Evolutionary conservation across 2,113 vertebrate genomes (phyloP), one percentile per base, ranked within the genome.

Genomic region (Chloebia gouldiae): DNA sequence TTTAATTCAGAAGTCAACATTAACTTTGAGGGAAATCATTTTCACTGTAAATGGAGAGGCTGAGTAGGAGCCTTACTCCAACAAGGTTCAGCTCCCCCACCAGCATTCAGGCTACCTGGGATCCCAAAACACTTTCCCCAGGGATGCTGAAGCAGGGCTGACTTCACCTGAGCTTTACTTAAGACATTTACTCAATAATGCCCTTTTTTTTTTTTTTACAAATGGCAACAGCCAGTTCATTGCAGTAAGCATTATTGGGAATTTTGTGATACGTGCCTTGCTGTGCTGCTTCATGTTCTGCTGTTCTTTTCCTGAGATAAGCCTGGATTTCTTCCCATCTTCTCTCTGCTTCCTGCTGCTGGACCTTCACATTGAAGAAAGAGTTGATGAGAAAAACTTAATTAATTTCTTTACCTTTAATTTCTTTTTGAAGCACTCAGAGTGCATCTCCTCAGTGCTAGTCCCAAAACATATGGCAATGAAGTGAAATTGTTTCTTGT

Each of bases 251-350:
- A 1, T 57, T 40, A 63, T 2, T 65, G 50, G 65, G 53, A 63
- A 60, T 54, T 73, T 0, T 27, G n/a, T 9, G 31, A 19, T 70
- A 92, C 95, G 0, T 92, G 98, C 99, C 99, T 98, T 99, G 98
- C 22, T 99, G 98, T 39, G 98, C 95, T 66, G 97, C 97, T 82
- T 99, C 99, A 3, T 98, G 98, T 57, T 99, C 99, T 10, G 98
- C 91, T 31, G 98, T 99, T 93, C 99, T 98, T 88, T 97, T 99
- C 97, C 99, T 98, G 90, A 99, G 98, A 81, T 98, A 99, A 84
- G 98, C 98, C 93, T 99, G 99, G 90, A 99, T 95, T 88, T 99
- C 99, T 88, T 99, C 99, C 99, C 98, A 99, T 60, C 99, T 98
- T 42, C 99, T 98, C 92, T 99, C 99, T 56, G 98, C 98, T 81